These are phyloP conservation scores for Hippopotamus amphibius DNA, from an alignment of 2,113 vertebrate species.

Conservation along the genomic window DNA sequence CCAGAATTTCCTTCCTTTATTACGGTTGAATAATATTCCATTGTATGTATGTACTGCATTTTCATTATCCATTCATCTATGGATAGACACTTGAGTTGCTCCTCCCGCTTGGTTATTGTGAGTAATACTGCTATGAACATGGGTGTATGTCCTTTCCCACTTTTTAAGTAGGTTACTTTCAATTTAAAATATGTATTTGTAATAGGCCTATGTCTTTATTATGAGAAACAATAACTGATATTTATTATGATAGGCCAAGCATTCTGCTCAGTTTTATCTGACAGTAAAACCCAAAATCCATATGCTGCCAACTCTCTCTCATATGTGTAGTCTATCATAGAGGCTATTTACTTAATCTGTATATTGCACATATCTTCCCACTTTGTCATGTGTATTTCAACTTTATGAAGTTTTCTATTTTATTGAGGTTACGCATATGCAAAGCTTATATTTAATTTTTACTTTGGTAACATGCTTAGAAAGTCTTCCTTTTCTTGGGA, in stretches of 20 bases:
- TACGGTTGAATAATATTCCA: neutral
- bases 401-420: constrained; percentile 36
- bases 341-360: neutral
- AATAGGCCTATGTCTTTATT: neutral
- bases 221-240: neutral
- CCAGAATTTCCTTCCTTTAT: neutral
- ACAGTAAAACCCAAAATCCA: neutral
- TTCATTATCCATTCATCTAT: neutral
- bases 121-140: neutral
- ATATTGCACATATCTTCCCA: neutral
- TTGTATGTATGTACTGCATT: neutral
- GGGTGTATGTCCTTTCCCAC: neutral
- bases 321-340: neutral
- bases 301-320: neutral
- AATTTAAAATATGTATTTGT: neutral
- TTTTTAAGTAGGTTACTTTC: neutral
- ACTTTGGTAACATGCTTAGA: constrained; percentile 13
- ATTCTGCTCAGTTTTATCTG: constrained; percentile 19
- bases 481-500: neutral
- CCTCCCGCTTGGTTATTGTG: neutral
- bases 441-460: constrained; percentile 15
- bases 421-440: neutral
- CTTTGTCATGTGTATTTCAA: constrained; percentile 18
- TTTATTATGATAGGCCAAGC: neutral
- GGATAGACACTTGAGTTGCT: neutral